Evolutionary conservation across 37 sponge, comb jelly and placozoan species (phyloP).

Genomic region (Ianthella basta): DNA sequence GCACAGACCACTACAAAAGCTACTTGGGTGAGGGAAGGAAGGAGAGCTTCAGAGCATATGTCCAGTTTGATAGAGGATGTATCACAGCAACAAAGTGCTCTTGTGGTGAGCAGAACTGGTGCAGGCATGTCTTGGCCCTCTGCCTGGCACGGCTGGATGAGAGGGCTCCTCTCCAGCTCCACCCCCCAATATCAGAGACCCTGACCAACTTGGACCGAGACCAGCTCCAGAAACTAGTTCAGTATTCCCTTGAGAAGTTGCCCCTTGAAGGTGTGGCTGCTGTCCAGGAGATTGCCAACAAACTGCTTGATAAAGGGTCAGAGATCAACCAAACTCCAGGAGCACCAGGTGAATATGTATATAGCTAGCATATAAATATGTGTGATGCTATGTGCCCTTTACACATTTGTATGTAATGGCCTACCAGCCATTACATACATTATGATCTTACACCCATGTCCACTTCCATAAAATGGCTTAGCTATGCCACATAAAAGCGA

Average conservation of each 20-base stretch:
- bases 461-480: too few relatives aligned
- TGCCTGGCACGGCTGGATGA: not conserved
- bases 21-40: too few relatives aligned
- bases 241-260: not conserved
- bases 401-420: too few relatives aligned
- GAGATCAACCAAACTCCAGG: not conserved
- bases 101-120: not conserved
- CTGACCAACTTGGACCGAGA: not conserved
- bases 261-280: not conserved
- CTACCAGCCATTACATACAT: too few relatives aligned
- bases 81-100: conserved; percentile 3
- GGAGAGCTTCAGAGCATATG: not conserved
- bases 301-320: not conserved
- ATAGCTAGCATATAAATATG: too few relatives aligned
- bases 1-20: too few relatives aligned
- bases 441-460: too few relatives aligned
- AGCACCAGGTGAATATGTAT: conserved; percentile 20
- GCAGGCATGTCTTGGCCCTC: not conserved
- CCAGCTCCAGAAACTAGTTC: conserved; percentile 5
- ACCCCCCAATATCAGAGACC: conserved; percentile 6
- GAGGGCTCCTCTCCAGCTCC: not conserved
- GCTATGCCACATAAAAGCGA: too few relatives aligned
- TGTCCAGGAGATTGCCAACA: not conserved
- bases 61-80: not conserved
- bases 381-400: too few relatives aligned